Base-by-base conservation (phyloP, 2,888 invertebrate genomes). In the Linnaemya tessellans region DNA sequence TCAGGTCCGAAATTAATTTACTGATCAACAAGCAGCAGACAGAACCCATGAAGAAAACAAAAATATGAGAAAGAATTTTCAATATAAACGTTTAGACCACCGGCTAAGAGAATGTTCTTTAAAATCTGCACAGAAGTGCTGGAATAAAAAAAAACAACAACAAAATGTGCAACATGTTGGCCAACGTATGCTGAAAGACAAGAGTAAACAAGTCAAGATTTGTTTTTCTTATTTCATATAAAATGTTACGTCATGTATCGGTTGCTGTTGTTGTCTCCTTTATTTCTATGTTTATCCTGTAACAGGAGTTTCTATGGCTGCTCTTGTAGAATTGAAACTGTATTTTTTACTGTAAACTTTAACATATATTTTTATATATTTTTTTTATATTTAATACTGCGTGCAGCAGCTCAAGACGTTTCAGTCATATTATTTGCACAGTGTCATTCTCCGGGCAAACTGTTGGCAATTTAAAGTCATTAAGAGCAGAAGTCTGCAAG, bases 321-420 rank as follows among this genome's bases (percentile, higher is more conserved):
- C 22, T 70, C 18, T n/a, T n/a, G 8, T 49, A 3, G 18, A 49
- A 2, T 49, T 49, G 43, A 18, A 25, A 9, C 46, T 25, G 15
- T 25, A 43, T 22, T 22, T 20, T 62, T 22, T 13, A 41, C 25
- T 60, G 35, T 20, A 11, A 41, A 41, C 41, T 41, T 41, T 41
- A 10, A 11, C 3, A 41, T 20, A 38, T 11, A 9, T 65, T n/a
- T 46, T 46, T 15, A 15, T 65, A 3, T 60, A 8, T 46, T 46
- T n/a, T 35, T 67, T 58, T 77, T 46, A 8, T 35, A 35, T 35
- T 46, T 25, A 56, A 20, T 35, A 49, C 56, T 74, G 77, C 67
- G 77, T 77, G 77, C 22, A 20, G 56, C 20, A 20, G 20, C 54
- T 25, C 15, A n/a, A n/a, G n/a, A 10, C 30, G 43, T 25, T n/a